A percentile compares a stretch with the other conserved stretches of the same genome.
Evolutionary conservation across 2,113 vertebrate genomes (phyloP).

Genomic region (Heliornis fulica): DNA sequence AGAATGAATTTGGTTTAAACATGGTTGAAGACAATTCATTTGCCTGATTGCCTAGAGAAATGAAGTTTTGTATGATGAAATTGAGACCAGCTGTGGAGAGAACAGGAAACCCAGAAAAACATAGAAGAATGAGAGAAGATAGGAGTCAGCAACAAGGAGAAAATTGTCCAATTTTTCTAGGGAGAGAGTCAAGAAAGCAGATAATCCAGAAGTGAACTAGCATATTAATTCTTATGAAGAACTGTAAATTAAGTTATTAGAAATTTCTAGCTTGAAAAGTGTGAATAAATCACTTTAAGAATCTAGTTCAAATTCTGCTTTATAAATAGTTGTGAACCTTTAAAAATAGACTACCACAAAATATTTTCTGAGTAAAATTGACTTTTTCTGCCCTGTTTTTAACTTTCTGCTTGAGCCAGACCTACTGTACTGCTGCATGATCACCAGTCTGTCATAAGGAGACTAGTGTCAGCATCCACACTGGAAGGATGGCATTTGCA

Average conservation of each 20-base stretch:
- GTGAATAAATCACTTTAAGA: neutral
- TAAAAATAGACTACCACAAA: neutral
- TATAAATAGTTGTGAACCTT: neutral
- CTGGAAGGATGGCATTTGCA: neutral
- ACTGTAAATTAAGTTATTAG: neutral
- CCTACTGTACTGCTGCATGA: neutral
- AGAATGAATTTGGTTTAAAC: constrained; percentile 58
- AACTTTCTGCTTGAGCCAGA: neutral
- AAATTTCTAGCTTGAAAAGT: neutral
- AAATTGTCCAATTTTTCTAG: neutral
- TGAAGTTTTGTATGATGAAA: constrained; percentile 48
- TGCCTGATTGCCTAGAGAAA: constrained; percentile 52
- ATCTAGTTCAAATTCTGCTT: neutral
- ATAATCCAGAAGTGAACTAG: neutral
- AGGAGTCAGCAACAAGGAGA: neutral
- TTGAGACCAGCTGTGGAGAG: constrained; percentile 54
- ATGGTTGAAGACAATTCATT: constrained; percentile 56
- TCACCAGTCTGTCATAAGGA: neutral
- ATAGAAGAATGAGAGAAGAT: neutral
- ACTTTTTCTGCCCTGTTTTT: neutral
- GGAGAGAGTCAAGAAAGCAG: neutral
- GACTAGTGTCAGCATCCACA: neutral
- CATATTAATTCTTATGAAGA: neutral
- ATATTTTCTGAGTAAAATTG: neutral
- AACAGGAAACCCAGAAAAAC: constrained; percentile 17